Evolutionary conservation across 2,888 invertebrate genomes (phyloP).

Genomic region (Pelosia muscerda): DNA sequence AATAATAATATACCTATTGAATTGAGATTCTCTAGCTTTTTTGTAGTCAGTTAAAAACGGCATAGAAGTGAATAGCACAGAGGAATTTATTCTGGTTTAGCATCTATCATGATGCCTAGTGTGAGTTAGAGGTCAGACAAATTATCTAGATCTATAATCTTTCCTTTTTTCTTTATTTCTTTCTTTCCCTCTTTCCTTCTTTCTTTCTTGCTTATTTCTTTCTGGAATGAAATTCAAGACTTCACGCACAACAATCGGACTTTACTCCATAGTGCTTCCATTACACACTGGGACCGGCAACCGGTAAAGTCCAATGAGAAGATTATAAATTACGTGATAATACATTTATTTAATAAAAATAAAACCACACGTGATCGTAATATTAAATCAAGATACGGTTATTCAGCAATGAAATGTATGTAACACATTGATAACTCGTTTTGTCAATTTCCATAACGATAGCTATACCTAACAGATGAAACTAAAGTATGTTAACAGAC

Average conservation of each 20-base stretch:
- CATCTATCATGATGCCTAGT: background rate
- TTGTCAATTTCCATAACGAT: conserved; percentile 2
- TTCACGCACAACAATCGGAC: background rate
- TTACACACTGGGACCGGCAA: background rate
- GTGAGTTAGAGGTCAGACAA: background rate
- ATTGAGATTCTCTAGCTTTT: too few relatives aligned
- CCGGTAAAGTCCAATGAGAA: background rate
- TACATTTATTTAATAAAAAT: background rate
- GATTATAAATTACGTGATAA: background rate
- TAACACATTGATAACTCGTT: conserved; percentile 1
- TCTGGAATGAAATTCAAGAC: too few relatives aligned
- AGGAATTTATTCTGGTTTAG: background rate
- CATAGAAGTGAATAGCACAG: background rate
- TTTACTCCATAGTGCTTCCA: background rate
- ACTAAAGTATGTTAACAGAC: background rate
- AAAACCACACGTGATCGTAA: background rate
- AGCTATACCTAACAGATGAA: background rate
- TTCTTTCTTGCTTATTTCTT: too few relatives aligned
- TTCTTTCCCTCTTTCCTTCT: too few relatives aligned
- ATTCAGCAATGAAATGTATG: conserved; percentile 3
- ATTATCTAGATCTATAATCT: too few relatives aligned
- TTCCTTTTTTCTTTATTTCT: too few relatives aligned
- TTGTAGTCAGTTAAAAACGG: too few relatives aligned
- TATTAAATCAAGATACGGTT: conserved; percentile 1
- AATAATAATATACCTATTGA: too few relatives aligned